Percentiles rank a stretch among this genome's conserved stretches.
Evolutionary conservation across 2,888 invertebrate genomes (phyloP).

Genomic region (Lasiommata megera): DNA sequence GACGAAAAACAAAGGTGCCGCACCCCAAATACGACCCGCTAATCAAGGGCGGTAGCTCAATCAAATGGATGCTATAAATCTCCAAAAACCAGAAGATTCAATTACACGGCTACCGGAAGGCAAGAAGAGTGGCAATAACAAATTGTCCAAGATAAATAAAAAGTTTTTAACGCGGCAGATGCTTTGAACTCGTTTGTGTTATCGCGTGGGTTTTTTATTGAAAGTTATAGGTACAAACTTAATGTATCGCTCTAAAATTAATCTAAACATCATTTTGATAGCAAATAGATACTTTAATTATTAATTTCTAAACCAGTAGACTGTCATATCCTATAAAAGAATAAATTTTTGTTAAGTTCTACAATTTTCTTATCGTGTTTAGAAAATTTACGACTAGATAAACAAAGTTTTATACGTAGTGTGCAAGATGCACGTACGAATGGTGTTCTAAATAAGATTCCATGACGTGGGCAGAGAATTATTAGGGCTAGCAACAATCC

Average conservation of each 20-base stretch:
- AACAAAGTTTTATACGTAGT: not conserved
- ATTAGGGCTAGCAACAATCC: conserved; percentile 38
- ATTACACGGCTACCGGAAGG: conserved; percentile 77
- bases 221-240: conserved; percentile 68
- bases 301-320: not conserved
- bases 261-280: not conserved
- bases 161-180: conserved; percentile 68
- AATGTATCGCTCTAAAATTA: conserved; percentile 43
- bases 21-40: conserved; percentile 42
- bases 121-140: conserved; percentile 75
- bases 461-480: conserved; percentile 38
- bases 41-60: conserved; percentile 74
- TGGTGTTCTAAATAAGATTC: conserved; percentile 32
- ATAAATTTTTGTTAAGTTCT: not conserved
- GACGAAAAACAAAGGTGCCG: conserved; percentile 42
- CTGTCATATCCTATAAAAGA: not conserved
- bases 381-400: not conserved
- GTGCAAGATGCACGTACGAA: conserved; percentile 23
- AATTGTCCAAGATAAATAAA: conserved; percentile 79
- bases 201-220: conserved; percentile 27
- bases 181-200: conserved; percentile 54
- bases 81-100: conserved; percentile 77
- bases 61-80: conserved; percentile 66
- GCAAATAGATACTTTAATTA: not conserved
- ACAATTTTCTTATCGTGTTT: not conserved